Evolutionary conservation across 2,888 invertebrate genomes (phyloP), one percentile per base, ranked within the genome.

Genomic region (Oligia strigilis): DNA sequence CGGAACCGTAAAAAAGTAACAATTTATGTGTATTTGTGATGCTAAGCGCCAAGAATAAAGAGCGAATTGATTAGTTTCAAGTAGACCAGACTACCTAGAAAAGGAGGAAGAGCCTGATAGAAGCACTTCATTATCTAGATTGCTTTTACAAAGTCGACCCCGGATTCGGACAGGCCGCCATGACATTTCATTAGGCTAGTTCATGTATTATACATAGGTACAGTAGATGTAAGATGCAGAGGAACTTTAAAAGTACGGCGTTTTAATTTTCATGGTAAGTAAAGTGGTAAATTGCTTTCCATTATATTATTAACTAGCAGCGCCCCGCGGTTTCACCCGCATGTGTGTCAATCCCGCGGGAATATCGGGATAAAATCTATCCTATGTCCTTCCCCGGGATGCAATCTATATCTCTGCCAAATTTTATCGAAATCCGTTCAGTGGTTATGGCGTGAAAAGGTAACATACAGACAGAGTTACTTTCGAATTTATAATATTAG

Each of bases 71-170:
- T 70, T 69, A 49, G 71, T 71, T 73, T 76, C 58, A 60, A 70
- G 69, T 52, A 65, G 49, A 29, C 36, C 72, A 62, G 55, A 36
- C 36, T 62, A 77, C 14, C 36, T 67, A 46, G n/a, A n/a, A 43
- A 43, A 43, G 65, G 43, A 65, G 36, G 43, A 83, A 46, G 52
- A 67, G n/a, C 23, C 14, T 62, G 46, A 67, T 29, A 72, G 29
- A 6, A 62, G 14, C 62, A 43, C 72, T 84, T n/a, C 43, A 84
- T 80, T 84, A 84, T 69, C 72, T 23, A 84, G 49, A 84, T 69
- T 62, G 46, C 80, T 72, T 80, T 67, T 29, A 83, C 55, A 58
- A 69, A 80, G 49, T 62, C 17, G 40, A 52, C 62, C 49, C 46
- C 46, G 71, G 40, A 84, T 67, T 67, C 55, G 36, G 64, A 77